Base-by-base conservation (phyloP, 1,140 invertebrate genomes). In the Teleopsis dalmanni region DNA sequence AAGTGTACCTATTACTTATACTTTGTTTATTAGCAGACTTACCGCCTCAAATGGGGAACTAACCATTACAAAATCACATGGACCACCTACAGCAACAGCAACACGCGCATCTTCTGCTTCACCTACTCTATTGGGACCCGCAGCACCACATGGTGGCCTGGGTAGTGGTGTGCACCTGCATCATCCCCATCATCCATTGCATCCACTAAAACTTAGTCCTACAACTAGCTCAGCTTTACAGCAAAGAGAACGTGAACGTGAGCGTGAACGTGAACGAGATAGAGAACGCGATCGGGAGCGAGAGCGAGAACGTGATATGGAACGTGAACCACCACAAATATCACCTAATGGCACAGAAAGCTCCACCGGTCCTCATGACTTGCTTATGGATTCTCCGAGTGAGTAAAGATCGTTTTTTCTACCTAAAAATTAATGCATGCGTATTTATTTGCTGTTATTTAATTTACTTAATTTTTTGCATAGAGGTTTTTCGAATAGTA, bases 341-440 rank as follows among this genome's bases (percentile, higher is more conserved):
- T 76, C 74, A 43, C 75, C 75, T 11, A 71, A 65, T 47, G 74
- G 73, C 37, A 80, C 79, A 16, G 81, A 82, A 50, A 76, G 75
- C 46, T 76, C 75, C 41, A 46, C 34, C n/a, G 51, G 45, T 71
- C 54, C 10, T 57, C 75, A 45, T 43, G 86, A 89, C 74, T 74
- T 88, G 40, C 75, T 88, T 35, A 83, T 85, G 59, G 85, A 89
- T 74, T 87, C 84, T 40, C 83, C 85, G 65, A 86, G 85, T 89
- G 80, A 82, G 83, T 82, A 57, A 67, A 65, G 64, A 67, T 67
- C 64, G 62, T 52, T 56, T 67, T 54, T 59, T 54, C 56, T 60
- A n/a, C n/a, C n/a, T n/a, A n/a, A n/a, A n/a, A n/a, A n/a, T n/a
- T n/a, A n/a, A n/a, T n/a, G n/a, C n/a, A n/a, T n/a, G n/a, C n/a